Conservation (phyloP, 2,113 vertebrate species). For the Lucifuga dentata region DNA sequence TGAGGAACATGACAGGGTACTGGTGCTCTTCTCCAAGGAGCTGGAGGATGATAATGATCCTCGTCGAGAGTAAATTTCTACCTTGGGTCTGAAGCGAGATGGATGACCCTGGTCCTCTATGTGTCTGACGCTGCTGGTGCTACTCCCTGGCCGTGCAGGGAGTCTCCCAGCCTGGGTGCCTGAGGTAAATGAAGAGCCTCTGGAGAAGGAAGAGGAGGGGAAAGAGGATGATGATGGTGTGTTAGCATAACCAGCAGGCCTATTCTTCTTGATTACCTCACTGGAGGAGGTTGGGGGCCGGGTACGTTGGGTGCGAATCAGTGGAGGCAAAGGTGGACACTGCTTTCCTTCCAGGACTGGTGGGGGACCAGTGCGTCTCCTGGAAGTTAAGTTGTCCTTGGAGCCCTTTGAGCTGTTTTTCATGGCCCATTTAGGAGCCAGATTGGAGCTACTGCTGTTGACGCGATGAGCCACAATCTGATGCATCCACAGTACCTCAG, state of each 20-base stretch:
- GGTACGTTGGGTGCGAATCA: constrained; percentile 85
- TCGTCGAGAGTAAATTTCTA: constrained; percentile 80
- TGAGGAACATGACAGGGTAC: constrained; percentile 68
- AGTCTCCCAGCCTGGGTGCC: constrained; percentile 42
- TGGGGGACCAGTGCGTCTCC: constrained; percentile 91
- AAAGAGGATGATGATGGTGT: constrained; percentile 44
- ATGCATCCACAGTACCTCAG: constrained; percentile 97
- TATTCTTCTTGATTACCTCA: constrained; percentile 74
- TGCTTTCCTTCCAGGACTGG: constrained; percentile 90
- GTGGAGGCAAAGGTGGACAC: constrained; percentile 87
- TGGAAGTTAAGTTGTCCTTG: constrained; percentile 82
- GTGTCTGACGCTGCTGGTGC: constrained; percentile 65
- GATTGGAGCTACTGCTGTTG: constrained; percentile 85
- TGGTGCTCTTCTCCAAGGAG: constrained; percentile 76
- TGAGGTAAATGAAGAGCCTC: constrained; percentile 52
- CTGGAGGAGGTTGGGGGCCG: constrained; percentile 77
- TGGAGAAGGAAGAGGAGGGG: constrained; percentile 48
- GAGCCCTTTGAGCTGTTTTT: constrained; percentile 82
- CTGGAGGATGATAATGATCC: constrained; percentile 53
- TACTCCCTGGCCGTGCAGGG: constrained; percentile 41
- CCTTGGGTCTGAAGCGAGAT: constrained; percentile 78
- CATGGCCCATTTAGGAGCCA: constrained; percentile 89
- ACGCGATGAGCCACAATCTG: constrained; percentile 93
- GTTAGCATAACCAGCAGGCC: constrained; percentile 62
- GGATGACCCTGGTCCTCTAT: constrained; percentile 73